phyloP scores from a whole-genome alignment of 2,113 vertebrate genomes.

The Pollachius pollachius region DNA sequence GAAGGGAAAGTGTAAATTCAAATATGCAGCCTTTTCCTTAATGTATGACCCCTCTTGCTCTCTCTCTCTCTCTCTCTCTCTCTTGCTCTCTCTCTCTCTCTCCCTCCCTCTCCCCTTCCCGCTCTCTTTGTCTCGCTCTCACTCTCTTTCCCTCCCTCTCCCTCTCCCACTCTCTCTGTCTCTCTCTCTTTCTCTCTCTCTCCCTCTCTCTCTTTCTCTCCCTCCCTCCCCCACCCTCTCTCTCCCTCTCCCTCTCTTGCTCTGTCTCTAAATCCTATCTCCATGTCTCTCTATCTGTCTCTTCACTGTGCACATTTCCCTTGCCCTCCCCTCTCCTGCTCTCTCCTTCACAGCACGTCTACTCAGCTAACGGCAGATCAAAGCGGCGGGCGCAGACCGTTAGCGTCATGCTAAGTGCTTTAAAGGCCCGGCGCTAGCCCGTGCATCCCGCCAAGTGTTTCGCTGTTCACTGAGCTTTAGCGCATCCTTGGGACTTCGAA shows the following conservation, averaged over 20 bases:
- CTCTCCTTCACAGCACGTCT: conserved; percentile 22
- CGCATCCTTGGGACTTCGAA: conserved; percentile 42
- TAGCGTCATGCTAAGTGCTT: conserved; percentile 35
- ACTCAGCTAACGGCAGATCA: conserved; percentile 48
- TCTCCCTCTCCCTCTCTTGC: background rate
- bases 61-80: background rate
- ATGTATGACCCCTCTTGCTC: background rate
- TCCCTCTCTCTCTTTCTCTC: too few species aligned
- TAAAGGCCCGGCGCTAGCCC: conserved; percentile 30
- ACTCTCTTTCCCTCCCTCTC: too few species aligned
- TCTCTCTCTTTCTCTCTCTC: background rate
- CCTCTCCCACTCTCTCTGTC: background rate
- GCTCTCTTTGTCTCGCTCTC: background rate
- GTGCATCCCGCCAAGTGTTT: conserved; percentile 22
- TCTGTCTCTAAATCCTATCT: background rate
- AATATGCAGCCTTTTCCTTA: conserved; percentile 17
- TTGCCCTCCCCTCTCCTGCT: background rate
- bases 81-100: too few species aligned
- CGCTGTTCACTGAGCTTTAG: conserved; percentile 37
- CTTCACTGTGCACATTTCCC: background rate
- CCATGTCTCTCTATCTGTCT: background rate
- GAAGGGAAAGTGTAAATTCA: conserved; percentile 39
- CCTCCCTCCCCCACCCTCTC: background rate
- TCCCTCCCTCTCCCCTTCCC: background rate
- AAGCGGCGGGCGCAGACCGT: conserved; percentile 26